Conservation (phyloP, 64 coral and sea anemone species). For the Actinia tenebrosa region DNA sequence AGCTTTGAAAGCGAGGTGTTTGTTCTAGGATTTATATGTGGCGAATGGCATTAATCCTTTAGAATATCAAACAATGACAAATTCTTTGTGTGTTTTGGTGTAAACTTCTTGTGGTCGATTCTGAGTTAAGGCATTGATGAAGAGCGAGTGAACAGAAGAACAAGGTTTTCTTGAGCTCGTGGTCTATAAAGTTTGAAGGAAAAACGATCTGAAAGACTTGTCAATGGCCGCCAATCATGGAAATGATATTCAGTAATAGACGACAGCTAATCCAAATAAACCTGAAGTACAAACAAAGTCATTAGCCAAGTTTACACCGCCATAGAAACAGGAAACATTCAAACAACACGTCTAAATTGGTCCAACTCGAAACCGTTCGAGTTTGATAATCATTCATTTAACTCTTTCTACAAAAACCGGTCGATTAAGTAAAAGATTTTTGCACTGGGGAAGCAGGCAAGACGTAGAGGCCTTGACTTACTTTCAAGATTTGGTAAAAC, state of each 20-base stretch:
- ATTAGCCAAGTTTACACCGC: conserved; percentile 1
- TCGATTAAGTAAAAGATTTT: not conserved
- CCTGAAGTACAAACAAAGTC: not conserved
- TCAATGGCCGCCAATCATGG: not conserved
- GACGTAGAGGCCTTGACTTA: not conserved
- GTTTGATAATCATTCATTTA: not conserved
- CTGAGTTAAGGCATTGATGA: not conserved
- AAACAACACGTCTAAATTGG: not conserved
- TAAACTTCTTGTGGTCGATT: not conserved
- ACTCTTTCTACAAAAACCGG: not conserved
- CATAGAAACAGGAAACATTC: not conserved
- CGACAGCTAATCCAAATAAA: not conserved
- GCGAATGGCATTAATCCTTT: not conserved
- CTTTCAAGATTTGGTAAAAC: not conserved
- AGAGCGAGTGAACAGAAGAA: too few species aligned
- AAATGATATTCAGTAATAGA: conserved; percentile 2
- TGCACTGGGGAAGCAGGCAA: not conserved
- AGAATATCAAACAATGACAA: not conserved
- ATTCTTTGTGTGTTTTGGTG: not conserved
- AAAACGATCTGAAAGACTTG: not conserved
- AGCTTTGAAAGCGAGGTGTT: not conserved
- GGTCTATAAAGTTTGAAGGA: not conserved
- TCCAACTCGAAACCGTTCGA: not conserved
- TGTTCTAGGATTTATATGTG: not conserved
- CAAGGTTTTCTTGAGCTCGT: not conserved